Percentiles rank a stretch among this genome's conserved stretches.
Evolutionary conservation across 1,140 invertebrate species (phyloP).

Genomic region (honey bee (Apis mellifera)): Amel_HAv3.1 CM009940.2:9147001-9147500

Average conservation of each 20-base stretch:
- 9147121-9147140: constrained; percentile 51
- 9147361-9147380: constrained; percentile 63
- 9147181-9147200: constrained; percentile 9
- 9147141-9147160: constrained; percentile 61
- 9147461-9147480: constrained; percentile 60
- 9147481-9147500: constrained; percentile 58
- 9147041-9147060: constrained; percentile 77
- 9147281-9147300: constrained; percentile 50
- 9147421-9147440: constrained; percentile 13
- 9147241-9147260: constrained; percentile 63
- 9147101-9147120: constrained; percentile 30
- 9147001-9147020: constrained; percentile 41
- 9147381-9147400: constrained; percentile 69
- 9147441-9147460: not conserved
- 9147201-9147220: constrained; percentile 19
- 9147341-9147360: constrained; percentile 51
- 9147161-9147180: constrained; percentile 42
- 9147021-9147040: constrained; percentile 75
- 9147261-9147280: constrained; percentile 66
- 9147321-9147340: constrained; percentile 18
- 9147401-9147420: constrained; percentile 19
- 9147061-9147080: constrained; percentile 68
- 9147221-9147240: not conserved
- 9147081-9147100: constrained; percentile 31
- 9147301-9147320: constrained; percentile 54